Percentiles rank a stretch among this genome's conserved stretches.
Evolutionary conservation across 2,113 vertebrate genomes (phyloP).

Genomic region (Cacatua alba): DNA sequence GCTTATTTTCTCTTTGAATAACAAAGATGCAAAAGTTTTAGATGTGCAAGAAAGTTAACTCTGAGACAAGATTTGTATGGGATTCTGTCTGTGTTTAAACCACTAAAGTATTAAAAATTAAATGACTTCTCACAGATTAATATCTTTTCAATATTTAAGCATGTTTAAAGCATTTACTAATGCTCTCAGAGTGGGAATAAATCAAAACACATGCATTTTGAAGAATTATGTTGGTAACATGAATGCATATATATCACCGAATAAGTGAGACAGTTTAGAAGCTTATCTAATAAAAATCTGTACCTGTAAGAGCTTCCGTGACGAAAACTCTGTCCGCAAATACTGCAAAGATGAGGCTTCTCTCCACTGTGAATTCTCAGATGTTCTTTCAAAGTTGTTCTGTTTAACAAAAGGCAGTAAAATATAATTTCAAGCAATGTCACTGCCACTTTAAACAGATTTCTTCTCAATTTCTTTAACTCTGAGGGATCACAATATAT

Average conservation of each 20-base stretch:
- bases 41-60: neutral
- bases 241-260: neutral
- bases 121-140: neutral
- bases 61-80: neutral
- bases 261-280: neutral
- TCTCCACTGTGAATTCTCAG: slow-evolving; percentile 97
- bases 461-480: neutral
- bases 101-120: neutral
- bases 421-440: neutral
- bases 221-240: neutral
- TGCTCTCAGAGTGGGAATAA: neutral
- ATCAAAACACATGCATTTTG: neutral
- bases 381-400: slow-evolving; percentile 95
- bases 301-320: slow-evolving; percentile 98
- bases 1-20: neutral
- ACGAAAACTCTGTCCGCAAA: slow-evolving; percentile 97
- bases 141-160: neutral
- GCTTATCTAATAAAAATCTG: neutral
- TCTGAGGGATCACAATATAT: neutral
- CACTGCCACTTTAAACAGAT: neutral
- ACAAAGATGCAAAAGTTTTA: neutral
- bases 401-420: slow-evolving; percentile 51
- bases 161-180: neutral
- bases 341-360: slow-evolving; percentile 96
- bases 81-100: neutral